A percentile compares a stretch with the other conserved stretches of the same genome.
Evolutionary conservation across 2,797 vertebrate species (phyloP).

Genomic region (Arremon brunneinucha): DNA sequence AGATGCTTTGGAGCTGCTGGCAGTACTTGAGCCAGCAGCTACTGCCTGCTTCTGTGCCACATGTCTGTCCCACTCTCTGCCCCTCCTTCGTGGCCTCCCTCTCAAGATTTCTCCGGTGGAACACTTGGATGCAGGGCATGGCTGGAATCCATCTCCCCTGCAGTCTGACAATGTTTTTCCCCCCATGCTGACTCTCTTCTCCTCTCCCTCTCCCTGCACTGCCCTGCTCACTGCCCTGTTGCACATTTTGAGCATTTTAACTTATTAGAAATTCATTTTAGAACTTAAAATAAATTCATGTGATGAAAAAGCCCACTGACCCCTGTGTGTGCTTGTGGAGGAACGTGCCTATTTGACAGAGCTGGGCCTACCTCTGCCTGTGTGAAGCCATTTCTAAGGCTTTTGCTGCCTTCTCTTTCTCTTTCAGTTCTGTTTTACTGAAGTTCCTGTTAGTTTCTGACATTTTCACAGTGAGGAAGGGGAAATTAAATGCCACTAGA

Average conservation of each 20-base stretch:
- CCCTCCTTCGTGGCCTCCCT: background rate
- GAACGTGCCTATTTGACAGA: accelerated
- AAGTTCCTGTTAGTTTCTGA: background rate
- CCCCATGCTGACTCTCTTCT: background rate
- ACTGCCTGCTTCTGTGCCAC: background rate
- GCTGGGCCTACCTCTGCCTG: background rate
- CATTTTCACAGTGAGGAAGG: background rate
- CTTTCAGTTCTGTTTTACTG: slow-evolving; percentile 21
- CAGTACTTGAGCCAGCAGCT: background rate
- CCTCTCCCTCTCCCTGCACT: background rate
- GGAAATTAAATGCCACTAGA: slow-evolving; percentile 11
- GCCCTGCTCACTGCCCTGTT: background rate
- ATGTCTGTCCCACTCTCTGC: background rate
- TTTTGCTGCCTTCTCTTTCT: background rate
- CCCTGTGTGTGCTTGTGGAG: background rate
- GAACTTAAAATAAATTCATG: slow-evolving; percentile 11
- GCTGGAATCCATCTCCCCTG: background rate
- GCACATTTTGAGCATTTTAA: slow-evolving; percentile 15
- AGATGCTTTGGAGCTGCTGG: background rate
- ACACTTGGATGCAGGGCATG: background rate
- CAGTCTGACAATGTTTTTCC: background rate
- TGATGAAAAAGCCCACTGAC: background rate
- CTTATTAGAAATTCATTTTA: background rate
- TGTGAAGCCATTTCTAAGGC: background rate
- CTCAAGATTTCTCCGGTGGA: background rate